Base-by-base conservation (phyloP, 2,797 vertebrate genomes). In the Gephyroberyx darwinii region DNA sequence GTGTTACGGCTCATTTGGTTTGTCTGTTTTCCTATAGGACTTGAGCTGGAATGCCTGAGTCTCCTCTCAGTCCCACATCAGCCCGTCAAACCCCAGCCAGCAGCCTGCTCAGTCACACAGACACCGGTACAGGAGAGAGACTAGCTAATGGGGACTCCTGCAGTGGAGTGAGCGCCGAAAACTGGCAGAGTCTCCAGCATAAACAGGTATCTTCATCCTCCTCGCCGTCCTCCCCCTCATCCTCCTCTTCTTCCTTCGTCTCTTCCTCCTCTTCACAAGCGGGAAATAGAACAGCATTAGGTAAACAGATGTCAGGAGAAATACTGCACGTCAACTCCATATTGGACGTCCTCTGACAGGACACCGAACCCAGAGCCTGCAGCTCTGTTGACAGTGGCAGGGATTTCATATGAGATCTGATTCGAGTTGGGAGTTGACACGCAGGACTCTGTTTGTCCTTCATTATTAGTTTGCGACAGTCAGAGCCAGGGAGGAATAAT, bases 391-490 rank as follows among this genome's bases (percentile, higher is more conserved):
- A 96, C 95, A 94, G 94, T 93, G 95, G 93, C 91, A 93, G 92
- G 95, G 94, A 94, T 94, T 95, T 95, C 94, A 95, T 96, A 95
- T 95, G 94, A 95, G 95, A 94, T 95, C 94, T 95, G 94, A 96
- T 93, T 93, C 91, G 91, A 94, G 94, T 89, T 90, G 94, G 94
- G 94, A 95, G 94, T 93, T 94, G 95, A 96, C 94, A 94, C 93
- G 91, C 94, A 94, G 94, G 93, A 94, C 94, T 95, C 91, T 96
- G 95, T 97, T 96, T 96, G 95, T 95, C 95, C 94, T 95, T 95
- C 93, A 94, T 95, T 95, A 96, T 96, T 95, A 96, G 95, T 94
- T 94, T 94, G 93, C 91, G 92, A 95, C n/a, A n/a, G 94, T 94
- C 93, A 91, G 93, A 92, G 71, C 91, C 93, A 43, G 91, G 92